A percentile compares a stretch with the other conserved stretches of the same genome.
Conservation (phyloP, 2,888 invertebrate genomes). For the Antitype chi region DNA sequence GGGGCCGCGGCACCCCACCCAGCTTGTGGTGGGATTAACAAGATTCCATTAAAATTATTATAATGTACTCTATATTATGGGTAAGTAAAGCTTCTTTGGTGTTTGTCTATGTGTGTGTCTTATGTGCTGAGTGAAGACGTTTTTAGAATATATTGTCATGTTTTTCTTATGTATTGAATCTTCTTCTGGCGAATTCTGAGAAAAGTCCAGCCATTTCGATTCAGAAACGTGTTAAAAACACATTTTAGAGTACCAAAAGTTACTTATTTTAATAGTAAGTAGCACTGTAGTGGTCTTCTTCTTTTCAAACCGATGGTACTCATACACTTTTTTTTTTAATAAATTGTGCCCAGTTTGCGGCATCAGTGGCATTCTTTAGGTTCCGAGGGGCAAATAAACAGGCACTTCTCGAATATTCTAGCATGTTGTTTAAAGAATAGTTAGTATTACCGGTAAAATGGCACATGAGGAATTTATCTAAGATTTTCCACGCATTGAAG, state of each 20-base stretch:
- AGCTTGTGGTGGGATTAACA: slow-evolving; percentile 77
- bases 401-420: background rate
- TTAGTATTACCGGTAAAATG: no score
- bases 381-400: background rate
- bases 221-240: background rate
- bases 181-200: background rate
- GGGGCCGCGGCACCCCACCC: slow-evolving; percentile 44
- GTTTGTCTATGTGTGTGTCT: slow-evolving; percentile 35
- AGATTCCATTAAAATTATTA: slow-evolving; percentile 87
- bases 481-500: background rate
- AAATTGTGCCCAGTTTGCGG: no score
- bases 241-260: background rate
- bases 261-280: background rate
- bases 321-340: no score
- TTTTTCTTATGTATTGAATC: background rate
- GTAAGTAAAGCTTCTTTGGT: slow-evolving; percentile 70
- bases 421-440: no score
- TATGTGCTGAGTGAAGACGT: slow-evolving; percentile 12
- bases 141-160: background rate
- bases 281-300: background rate
- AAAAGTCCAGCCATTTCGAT: background rate
- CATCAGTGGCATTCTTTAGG: no score
- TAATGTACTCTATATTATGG: slow-evolving; percentile 69
- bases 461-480: no score
- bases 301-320: no score